phyloP scores from a whole-genome alignment of 2,888 invertebrate genomes.

The Trissoscelio sp. region DNA sequence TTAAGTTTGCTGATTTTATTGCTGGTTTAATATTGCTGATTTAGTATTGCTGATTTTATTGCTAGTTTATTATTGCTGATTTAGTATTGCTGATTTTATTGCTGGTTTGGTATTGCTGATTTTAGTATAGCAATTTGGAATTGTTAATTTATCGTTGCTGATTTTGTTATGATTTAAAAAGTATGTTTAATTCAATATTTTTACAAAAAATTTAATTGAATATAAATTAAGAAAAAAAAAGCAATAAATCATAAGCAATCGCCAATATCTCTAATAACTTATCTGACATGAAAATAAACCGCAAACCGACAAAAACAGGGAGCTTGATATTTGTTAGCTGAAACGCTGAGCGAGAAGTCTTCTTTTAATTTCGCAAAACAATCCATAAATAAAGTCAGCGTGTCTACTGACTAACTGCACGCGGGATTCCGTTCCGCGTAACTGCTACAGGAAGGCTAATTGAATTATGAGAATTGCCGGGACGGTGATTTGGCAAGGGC shows the following conservation, averaged over 20 bases:
- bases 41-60: too few species aligned
- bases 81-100: too few species aligned
- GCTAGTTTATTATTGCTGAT: too few species aligned
- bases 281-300: constrained; percentile 18
- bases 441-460: constrained; percentile 74
- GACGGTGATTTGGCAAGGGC: constrained; percentile 78
- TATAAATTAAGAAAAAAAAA: neutral
- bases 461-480: constrained; percentile 81
- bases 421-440: constrained; percentile 49
- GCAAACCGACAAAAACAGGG: constrained; percentile 20
- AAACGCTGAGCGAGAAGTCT: constrained; percentile 66
- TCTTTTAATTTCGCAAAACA: constrained; percentile 78
- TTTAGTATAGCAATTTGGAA: too few species aligned
- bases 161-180: too few species aligned
- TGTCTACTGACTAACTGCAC: constrained; percentile 66
- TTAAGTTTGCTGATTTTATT: too few species aligned
- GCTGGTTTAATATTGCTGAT: too few species aligned
- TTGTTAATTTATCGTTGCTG: too few species aligned
- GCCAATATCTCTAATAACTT: constrained; percentile 12
- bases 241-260: constrained; percentile 5
- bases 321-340: constrained; percentile 65
- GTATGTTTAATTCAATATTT: too few species aligned
- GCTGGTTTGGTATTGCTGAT: too few species aligned
- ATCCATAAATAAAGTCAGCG: constrained; percentile 75
- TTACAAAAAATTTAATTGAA: too few species aligned